Conservation (phyloP, 2,113 vertebrate species). For the Pteruthius melanotis region DNA sequence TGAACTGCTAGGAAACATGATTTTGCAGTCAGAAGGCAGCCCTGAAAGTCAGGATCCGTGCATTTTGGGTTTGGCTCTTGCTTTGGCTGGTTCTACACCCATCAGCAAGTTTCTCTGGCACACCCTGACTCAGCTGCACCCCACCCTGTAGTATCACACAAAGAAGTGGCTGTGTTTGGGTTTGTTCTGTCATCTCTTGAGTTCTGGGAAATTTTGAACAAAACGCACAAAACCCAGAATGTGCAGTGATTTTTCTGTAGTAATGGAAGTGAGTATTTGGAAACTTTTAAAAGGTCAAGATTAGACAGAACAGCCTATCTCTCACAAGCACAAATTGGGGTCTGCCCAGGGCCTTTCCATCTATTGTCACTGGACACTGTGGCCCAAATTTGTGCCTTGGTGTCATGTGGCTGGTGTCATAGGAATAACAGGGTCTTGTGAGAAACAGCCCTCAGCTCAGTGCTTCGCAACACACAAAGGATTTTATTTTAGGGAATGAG, state of each 20-base stretch:
- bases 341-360: slow-evolving; percentile 6
- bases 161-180: neutral
- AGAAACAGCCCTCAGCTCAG: neutral
- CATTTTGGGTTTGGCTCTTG: neutral
- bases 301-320: slow-evolving; percentile 13
- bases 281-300: slow-evolving; percentile 38
- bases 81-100: neutral
- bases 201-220: neutral
- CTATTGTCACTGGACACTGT: neutral
- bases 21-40: neutral
- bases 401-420: neutral
- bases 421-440: neutral
- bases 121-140: rapidly evolving
- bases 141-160: rapidly evolving
- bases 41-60: neutral
- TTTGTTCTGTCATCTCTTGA: neutral
- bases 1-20: neutral
- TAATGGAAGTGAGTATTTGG: neutral
- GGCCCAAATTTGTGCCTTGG: neutral
- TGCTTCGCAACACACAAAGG: neutral
- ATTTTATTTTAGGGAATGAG: neutral
- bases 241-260: neutral
- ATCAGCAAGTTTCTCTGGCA: neutral
- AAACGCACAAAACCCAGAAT: neutral
- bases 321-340: neutral